These are phyloP conservation scores for Coturnix japonica DNA, from an alignment of 2,113 vertebrate species.

Conservation along the genomic window DNA sequence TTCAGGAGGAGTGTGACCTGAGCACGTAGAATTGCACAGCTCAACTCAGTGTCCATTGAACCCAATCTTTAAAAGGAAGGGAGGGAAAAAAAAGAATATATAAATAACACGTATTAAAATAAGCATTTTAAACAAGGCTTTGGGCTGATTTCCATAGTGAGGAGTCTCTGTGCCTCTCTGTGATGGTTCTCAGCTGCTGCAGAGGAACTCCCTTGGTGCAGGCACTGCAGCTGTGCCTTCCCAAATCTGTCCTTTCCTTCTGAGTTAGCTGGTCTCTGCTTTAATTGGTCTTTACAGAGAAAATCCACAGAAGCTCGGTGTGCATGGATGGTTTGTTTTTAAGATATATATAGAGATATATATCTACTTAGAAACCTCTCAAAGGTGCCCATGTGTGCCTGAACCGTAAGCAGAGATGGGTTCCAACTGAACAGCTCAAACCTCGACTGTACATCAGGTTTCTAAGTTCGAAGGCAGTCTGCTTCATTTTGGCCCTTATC, in stretches of 20 bases:
- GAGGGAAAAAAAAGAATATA: not conserved
- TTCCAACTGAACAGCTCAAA: not conserved
- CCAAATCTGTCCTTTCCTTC: not conserved
- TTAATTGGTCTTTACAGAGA: not conserved
- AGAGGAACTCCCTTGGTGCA: not conserved
- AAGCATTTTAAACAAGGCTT: not conserved
- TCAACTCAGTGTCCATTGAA: not conserved
- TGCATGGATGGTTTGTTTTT: not conserved
- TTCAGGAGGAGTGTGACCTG: not conserved
- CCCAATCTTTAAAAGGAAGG: not conserved
- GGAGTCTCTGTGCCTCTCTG: not conserved
- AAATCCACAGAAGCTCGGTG: not conserved
- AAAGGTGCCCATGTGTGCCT: not conserved
- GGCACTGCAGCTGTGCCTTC: not conserved
- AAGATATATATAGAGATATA: not conserved
- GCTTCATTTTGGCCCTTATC: rapidly evolving
- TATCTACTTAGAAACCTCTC: not conserved
- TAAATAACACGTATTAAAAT: not conserved
- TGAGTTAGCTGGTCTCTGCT: rapidly evolving
- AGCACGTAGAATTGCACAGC: rapidly evolving
- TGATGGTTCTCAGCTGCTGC: not conserved
- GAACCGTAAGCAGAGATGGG: not conserved
- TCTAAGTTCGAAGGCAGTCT: not conserved
- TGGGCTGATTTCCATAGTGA: not conserved
- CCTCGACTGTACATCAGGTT: rapidly evolving